Conservation (phyloP, 1,140 invertebrate genomes). For the Drosophila athabasca region DNA sequence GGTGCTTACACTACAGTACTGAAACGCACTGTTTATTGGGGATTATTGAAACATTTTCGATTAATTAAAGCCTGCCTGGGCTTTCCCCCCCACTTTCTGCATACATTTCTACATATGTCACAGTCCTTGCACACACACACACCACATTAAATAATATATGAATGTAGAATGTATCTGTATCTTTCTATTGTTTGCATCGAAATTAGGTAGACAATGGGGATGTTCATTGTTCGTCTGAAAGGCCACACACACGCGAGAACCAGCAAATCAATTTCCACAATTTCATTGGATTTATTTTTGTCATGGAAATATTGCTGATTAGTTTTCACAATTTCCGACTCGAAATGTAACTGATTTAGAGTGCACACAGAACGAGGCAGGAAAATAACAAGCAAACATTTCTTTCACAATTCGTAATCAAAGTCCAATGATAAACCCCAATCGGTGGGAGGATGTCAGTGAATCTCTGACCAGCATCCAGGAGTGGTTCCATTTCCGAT, state of each 20-base stretch:
- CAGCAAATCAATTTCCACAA: constrained; percentile 37
- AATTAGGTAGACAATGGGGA: constrained; percentile 19
- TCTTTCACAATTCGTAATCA: too few relatives aligned
- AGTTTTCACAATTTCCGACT: too few relatives aligned
- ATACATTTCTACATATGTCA: too few relatives aligned
- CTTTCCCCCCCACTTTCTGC: too few relatives aligned
- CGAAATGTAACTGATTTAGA: too few relatives aligned
- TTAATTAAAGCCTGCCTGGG: too few relatives aligned
- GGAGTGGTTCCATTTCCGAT: constrained; percentile 25
- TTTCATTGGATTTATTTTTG: constrained; percentile 13
- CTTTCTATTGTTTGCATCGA: constrained; percentile 4
- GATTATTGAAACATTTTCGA: constrained; percentile 21
- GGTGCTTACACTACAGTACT: too few relatives aligned
- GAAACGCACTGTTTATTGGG: constrained; percentile 16
- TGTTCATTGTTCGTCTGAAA: constrained; percentile 25
- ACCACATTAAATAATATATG: constrained; percentile 34
- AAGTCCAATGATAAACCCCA: constrained; percentile 12
- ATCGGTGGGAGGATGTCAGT: too few relatives aligned
- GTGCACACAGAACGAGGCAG: too few relatives aligned
- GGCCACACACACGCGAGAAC: constrained; percentile 24
- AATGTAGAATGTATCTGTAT: constrained; percentile 1
- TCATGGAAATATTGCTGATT: constrained; percentile 27
- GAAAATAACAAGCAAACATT: too few relatives aligned
- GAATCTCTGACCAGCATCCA: too few relatives aligned
- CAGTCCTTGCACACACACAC: not conserved